A percentile compares a stretch with the other conserved stretches of the same genome.
phyloP scores from a whole-genome alignment of 1,140 invertebrate genomes.

The Fopius arisanus region DNA sequence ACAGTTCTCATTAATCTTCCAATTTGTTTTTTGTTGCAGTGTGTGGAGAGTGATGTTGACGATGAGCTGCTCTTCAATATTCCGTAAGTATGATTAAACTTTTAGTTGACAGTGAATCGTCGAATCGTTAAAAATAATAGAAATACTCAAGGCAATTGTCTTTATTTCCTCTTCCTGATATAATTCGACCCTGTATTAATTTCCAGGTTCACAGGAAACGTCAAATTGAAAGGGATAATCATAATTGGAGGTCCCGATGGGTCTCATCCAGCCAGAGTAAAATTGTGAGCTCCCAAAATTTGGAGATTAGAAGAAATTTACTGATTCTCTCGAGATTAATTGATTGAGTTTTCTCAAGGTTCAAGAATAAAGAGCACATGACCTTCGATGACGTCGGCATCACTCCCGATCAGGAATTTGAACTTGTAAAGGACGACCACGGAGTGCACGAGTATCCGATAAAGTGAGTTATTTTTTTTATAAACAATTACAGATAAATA shows the following conservation, averaged over 20 bases:
- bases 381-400: slow-evolving; percentile 85
- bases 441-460: slow-evolving; percentile 88
- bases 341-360: slow-evolving; percentile 67
- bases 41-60: slow-evolving; percentile 94
- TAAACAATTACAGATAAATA: too few relatives aligned
- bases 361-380: slow-evolving; percentile 92
- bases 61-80: slow-evolving; percentile 95
- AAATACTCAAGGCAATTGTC: too few relatives aligned
- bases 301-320: background rate
- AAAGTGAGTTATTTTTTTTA: slow-evolving; percentile 74
- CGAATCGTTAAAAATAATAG: too few relatives aligned
- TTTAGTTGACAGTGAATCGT: too few relatives aligned
- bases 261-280: slow-evolving; percentile 83
- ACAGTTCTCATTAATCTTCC: background rate
- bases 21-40: slow-evolving; percentile 67
- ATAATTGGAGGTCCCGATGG: slow-evolving; percentile 86
- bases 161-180: background rate
- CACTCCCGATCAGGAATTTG: slow-evolving; percentile 90
- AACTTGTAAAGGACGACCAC: slow-evolving; percentile 79
- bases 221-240: slow-evolving; percentile 94
- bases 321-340: slow-evolving; percentile 4
- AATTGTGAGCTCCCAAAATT: slow-evolving; percentile 73
- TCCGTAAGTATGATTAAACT: slow-evolving; percentile 70
- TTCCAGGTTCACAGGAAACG: slow-evolving; percentile 86
- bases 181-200: too few relatives aligned